Base-by-base conservation (phyloP, 1,140 invertebrate genomes). In the Samia ricini region DNA sequence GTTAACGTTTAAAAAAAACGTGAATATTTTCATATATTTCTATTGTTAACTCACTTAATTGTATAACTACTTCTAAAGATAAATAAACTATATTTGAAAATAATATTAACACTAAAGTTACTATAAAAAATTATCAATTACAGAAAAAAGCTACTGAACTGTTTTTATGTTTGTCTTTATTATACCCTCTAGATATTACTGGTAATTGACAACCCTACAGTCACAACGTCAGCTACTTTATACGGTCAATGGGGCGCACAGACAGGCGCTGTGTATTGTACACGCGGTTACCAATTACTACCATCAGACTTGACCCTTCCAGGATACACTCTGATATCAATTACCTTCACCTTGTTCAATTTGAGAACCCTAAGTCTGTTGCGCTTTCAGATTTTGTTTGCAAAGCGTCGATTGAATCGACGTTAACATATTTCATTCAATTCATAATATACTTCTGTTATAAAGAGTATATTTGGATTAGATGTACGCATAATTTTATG, bases 341-440 rank as follows among this genome's bases (percentile, higher is more conserved):
- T 77, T 77, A 74, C 66, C 56, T 24, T 26, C 23, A 29, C 56
- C 56, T 64, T 69, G 54, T 64, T 72, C 66, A 62, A 18, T 20
- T 23, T 23, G 64, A 55, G 69, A 72, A 56, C 72, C 65, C 72
- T 71, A 51, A 56, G 51, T 60, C 52, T 21, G 20, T 33, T 22
- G 52, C 33, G 29, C 57, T 26, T 21, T 36, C 49, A 12, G 60
- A 61, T 59, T 66, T 62, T 33, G 58, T 18, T 15, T 55, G 12
- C 21, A 12, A 61, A 61, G 63, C 66, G 70, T 67, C 74, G 71
- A 80, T 77, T 76, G 74, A 77, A 80, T 74, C n/a, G 33, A 42
- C 33, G 12, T 42, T 42, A 42, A 10, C 10, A 1, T 4, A 42
- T 42, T 42, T 42, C n/a, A 42, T 42, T 42, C 12, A 42, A 1